These are phyloP conservation scores for Oreochromis niloticus DNA, from an alignment of 2,113 vertebrate species.

Conservation along the genomic window DNA sequence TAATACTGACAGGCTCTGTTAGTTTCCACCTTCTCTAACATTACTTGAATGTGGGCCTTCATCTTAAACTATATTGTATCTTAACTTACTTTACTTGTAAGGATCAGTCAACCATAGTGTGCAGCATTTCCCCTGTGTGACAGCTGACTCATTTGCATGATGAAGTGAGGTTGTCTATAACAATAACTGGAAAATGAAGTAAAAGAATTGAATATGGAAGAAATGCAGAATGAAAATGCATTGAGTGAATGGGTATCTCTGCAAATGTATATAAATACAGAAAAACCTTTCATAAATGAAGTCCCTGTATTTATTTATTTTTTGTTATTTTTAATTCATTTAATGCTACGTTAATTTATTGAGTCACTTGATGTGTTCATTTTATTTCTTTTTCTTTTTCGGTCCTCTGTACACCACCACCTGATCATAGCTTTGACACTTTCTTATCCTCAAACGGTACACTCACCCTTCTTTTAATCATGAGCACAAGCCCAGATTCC, in stretches of 20 bases:
- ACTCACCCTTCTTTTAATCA: background rate
- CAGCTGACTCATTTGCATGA: background rate
- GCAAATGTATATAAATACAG: background rate
- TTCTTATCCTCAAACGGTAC: background rate
- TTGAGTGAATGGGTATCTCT: background rate
- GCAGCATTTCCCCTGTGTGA: background rate
- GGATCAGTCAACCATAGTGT: background rate
- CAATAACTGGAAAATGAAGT: background rate
- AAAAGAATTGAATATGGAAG: background rate
- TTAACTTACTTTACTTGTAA: background rate
- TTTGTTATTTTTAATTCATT: background rate
- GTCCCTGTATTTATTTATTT: background rate
- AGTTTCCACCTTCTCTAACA: background rate
- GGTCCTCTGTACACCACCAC: fast-evolving
- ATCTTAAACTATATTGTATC: background rate
- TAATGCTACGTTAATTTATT: background rate
- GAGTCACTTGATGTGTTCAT: background rate
- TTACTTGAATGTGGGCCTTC: background rate
- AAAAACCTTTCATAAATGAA: background rate
- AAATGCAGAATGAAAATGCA: background rate
- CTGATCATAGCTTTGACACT: background rate
- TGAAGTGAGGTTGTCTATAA: background rate
- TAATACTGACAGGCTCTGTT: background rate
- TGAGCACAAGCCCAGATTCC: background rate
- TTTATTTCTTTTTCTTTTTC: background rate